Base-by-base conservation (phyloP, 2,888 invertebrate species). In the Protodeltote pygarga region DNA sequence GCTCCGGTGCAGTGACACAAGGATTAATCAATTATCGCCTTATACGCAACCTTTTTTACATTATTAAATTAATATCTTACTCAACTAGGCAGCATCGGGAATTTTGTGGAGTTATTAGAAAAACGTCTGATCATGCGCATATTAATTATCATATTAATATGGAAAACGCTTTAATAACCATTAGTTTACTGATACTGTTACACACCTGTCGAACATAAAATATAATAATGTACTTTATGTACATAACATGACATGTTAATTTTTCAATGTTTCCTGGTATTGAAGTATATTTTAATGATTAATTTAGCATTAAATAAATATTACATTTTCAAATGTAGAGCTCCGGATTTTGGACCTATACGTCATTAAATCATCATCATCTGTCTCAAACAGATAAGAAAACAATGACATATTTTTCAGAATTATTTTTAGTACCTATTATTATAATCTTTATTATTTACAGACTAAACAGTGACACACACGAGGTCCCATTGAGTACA, bases 41-140 rank as follows among this genome's bases (percentile, higher is more conserved):
- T 63, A 57, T 47, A 55, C n/a, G 38, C 19, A 21, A 44, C 19
- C 35, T 58, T 42, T 59, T 66, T 69, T 65, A 68, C 44, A 34
- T 45, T 61, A 71, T 73, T 68, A 71, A 67, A 59, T 61, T 79
- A 77, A 77, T 76, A 71, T 73, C 68, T 76, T 77, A n/a, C n/a
- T n/a, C n/a, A 72, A 76, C 75, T 70, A 68, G 61, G 42, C 48
- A 64, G 48, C 60, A 19, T 41, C 9, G 13, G n/a, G 13, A 39
- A 16, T 11, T 46, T 58, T 48, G 41, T 47, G 35, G 31, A 41
- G 29, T 8, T 33, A 32, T 19, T 45, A 39, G 25, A 47, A 44
- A 42, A 44, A 59, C 32, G 32, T 5, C 13, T 17, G 32, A 42
- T 32, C 27, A 13, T 20, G 32, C 24, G 45, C 28, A 44, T 53